phyloP scores from a whole-genome alignment of 2,888 invertebrate species.

The Chromoteleia sp. region DNA sequence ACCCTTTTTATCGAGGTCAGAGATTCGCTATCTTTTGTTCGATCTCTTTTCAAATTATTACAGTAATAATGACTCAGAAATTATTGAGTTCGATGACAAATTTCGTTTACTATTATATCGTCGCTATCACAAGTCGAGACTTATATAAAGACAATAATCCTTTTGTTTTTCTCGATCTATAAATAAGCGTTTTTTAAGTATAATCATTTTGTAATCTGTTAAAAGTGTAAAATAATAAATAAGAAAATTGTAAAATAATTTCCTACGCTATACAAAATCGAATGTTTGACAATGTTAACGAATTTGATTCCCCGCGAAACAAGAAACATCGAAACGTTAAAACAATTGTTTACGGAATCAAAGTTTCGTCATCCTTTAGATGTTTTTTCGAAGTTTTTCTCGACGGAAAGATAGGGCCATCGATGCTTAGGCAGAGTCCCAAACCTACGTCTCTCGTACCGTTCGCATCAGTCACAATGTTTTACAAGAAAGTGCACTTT shows the following conservation, averaged over 20 bases:
- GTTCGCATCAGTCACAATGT: slow-evolving; percentile 66
- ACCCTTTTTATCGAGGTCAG: slow-evolving; percentile 5
- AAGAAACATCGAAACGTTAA: slow-evolving; percentile 4
- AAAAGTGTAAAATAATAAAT: too few relatives aligned
- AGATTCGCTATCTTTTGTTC: slow-evolving; percentile 16
- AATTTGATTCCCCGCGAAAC: background rate
- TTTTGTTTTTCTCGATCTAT: too few relatives aligned
- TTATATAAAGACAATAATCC: too few relatives aligned
- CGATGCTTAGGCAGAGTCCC: slow-evolving; percentile 41
- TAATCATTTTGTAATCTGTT: too few relatives aligned
- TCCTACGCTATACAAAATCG: too few relatives aligned
- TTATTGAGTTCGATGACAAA: background rate
- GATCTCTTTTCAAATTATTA: slow-evolving; percentile 22
- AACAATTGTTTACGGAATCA: slow-evolving; percentile 7
- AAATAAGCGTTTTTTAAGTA: too few relatives aligned
- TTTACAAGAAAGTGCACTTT: slow-evolving; percentile 78
- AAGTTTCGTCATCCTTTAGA: slow-evolving; percentile 14
- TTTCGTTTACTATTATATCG: too few relatives aligned
- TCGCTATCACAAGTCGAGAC: too few relatives aligned
- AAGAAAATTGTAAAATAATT: too few relatives aligned
- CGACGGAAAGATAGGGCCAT: slow-evolving; percentile 15
- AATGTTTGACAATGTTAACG: too few relatives aligned
- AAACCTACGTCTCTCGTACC: slow-evolving; percentile 40
- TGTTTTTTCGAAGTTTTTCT: slow-evolving; percentile 29
- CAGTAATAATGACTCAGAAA: slow-evolving; percentile 22